These are phyloP conservation scores for Stenurella melanura DNA, from an alignment of 2,888 invertebrate species.

Conservation along the genomic window DNA sequence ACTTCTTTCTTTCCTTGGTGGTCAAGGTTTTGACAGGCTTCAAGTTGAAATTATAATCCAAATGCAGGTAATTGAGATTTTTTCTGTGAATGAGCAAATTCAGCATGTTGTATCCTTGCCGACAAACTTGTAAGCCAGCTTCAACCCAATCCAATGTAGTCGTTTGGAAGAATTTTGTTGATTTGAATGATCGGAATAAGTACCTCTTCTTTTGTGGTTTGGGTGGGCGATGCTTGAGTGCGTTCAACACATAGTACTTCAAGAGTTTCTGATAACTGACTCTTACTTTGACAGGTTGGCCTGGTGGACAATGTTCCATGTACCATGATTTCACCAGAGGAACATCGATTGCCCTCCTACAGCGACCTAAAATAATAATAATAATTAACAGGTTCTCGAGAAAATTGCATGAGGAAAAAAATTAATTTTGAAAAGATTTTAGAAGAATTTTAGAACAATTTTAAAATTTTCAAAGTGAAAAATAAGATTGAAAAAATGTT, in stretches of 20 bases:
- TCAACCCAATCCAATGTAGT: constrained; percentile 99
- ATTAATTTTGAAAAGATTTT: too few relatives aligned
- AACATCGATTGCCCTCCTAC: constrained; percentile 95
- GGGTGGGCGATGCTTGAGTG: constrained; percentile 96
- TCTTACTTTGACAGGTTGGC: constrained; percentile 98
- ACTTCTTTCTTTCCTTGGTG: constrained; percentile 99
- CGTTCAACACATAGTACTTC: constrained; percentile 98
- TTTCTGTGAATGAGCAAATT: constrained; percentile 99
- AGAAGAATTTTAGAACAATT: too few relatives aligned
- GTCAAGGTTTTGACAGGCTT: constrained; percentile 99
- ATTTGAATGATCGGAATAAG: constrained; percentile 98
- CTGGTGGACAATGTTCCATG: constrained; percentile 94
- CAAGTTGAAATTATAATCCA: constrained; percentile 99
- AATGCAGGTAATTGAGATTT: constrained; percentile 98
- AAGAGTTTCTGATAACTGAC: constrained; percentile 99
- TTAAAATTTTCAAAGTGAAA: too few relatives aligned
- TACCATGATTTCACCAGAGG: constrained; percentile 99
- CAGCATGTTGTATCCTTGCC: constrained; percentile 99
- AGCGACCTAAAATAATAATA: constrained; percentile 79
- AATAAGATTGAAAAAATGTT: too few relatives aligned
- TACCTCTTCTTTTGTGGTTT: constrained; percentile 99
- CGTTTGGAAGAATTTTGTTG: constrained; percentile 99
- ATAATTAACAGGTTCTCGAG: too few relatives aligned
- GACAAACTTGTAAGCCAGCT: constrained; percentile 97
- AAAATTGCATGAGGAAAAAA: too few relatives aligned